A percentile compares a stretch with the other conserved stretches of the same genome.
Conservation (phyloP, 2,888 invertebrate species). For the Chymomyza caudatula region DNA sequence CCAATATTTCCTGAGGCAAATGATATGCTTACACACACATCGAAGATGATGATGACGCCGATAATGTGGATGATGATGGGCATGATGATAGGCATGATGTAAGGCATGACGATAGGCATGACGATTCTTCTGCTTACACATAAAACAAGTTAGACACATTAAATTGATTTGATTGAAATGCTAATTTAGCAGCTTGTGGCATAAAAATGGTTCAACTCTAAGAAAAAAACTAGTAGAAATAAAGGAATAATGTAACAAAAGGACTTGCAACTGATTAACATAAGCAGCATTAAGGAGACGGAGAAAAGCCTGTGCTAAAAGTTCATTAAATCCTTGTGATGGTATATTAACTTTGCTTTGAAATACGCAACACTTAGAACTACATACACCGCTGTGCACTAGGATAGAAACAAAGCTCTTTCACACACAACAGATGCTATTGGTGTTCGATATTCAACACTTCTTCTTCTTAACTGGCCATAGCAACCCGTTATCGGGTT, state of each 20-base stretch:
- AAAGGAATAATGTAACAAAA: conserved; percentile 26
- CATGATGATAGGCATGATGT: conserved; percentile 32
- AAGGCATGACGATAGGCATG: conserved; percentile 32
- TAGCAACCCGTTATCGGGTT: too few species aligned
- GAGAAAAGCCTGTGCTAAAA: neutral
- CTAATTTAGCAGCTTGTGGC: conserved; percentile 47
- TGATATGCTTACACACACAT: conserved; percentile 35
- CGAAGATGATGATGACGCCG: neutral
- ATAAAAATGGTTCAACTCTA: neutral
- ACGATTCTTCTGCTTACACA: conserved; percentile 9
- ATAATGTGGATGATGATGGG: conserved; percentile 29
- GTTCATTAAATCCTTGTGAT: neutral
- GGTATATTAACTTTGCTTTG: neutral
- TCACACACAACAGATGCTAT: too few species aligned
- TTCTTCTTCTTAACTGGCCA: too few species aligned
- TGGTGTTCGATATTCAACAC: too few species aligned
- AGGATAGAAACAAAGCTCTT: too few species aligned
- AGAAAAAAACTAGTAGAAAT: neutral
- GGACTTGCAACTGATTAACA: conserved; percentile 36
- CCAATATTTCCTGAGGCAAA: conserved; percentile 19
- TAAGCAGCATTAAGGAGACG: conserved; percentile 11
- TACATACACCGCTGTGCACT: neutral
- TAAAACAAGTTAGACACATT: conserved; percentile 66
- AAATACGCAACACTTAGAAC: too few species aligned
- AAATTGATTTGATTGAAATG: conserved; percentile 72